Evolutionary conservation across 2,888 invertebrate genomes (phyloP).

Genomic region (Tachystola acroxantha): DNA sequence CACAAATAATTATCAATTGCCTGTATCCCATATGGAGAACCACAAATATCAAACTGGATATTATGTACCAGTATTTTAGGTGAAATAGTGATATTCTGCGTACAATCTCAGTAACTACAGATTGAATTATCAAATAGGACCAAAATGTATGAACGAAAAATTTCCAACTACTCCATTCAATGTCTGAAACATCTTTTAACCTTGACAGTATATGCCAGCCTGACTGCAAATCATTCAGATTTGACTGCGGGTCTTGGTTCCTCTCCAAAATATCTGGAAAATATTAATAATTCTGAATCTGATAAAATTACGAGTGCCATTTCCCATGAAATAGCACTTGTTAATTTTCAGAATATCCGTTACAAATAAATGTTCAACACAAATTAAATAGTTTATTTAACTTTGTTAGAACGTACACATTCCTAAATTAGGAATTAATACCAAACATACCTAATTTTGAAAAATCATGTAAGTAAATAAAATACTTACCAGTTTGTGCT

Average conservation of each 20-base stretch:
- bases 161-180: conserved; percentile 84
- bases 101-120: conserved; percentile 71
- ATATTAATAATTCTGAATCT: too few species aligned
- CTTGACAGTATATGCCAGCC: conserved; percentile 78
- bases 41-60: conserved; percentile 68
- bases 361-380: too few species aligned
- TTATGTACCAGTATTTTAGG: conserved; percentile 75
- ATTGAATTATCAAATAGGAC: conserved; percentile 77
- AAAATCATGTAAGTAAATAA: too few species aligned
- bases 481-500: conserved; percentile 74
- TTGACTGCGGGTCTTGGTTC: conserved; percentile 26
- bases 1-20: conserved; percentile 65
- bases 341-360: too few species aligned
- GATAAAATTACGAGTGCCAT: too few species aligned
- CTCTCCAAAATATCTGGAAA: conserved; percentile 32
- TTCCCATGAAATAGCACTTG: too few species aligned
- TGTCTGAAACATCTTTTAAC: conserved; percentile 82
- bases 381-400: too few species aligned
- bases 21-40: conserved; percentile 62
- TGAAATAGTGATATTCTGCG: conserved; percentile 34
- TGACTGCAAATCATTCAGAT: conserved; percentile 66
- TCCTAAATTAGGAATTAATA: too few species aligned
- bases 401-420: too few species aligned
- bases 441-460: too few species aligned
- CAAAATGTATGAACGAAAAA: conserved; percentile 68